Evolutionary conservation across 1,140 invertebrate species (phyloP).

Genomic region (Brachionus asplanchnoidis): DNA sequence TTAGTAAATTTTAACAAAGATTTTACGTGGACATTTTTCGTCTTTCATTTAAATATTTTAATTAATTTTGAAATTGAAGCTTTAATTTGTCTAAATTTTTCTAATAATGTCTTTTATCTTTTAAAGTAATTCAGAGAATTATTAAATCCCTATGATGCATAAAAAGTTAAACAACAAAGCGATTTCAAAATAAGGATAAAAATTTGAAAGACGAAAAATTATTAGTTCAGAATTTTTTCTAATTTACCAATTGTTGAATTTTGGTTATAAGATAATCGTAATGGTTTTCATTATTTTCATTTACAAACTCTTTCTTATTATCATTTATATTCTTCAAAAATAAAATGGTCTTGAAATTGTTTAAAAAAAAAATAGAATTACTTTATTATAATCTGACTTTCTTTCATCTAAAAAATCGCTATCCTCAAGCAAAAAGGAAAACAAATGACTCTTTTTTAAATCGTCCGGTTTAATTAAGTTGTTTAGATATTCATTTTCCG

Average conservation of each 20-base stretch:
- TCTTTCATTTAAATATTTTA: no score
- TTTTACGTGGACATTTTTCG: no score
- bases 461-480: background rate
- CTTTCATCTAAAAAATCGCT: background rate
- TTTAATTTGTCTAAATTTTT: no score
- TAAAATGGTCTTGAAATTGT: background rate
- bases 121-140: background rate
- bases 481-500: no score
- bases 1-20: no score
- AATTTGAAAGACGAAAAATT: background rate
- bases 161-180: background rate
- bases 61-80: no score
- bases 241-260: background rate
- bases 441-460: background rate
- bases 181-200: background rate
- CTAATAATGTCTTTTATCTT: no score
- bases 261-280: background rate
- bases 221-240: background rate
- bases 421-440: background rate
- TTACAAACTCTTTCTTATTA: background rate
- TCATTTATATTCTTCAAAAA: background rate
- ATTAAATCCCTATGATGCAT: background rate
- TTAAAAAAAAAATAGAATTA: background rate
- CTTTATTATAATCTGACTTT: background rate
- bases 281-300: background rate